Evolutionary conservation across 2,888 invertebrate genomes (phyloP).

Genomic region (Mesorhabditis belari): DNA sequence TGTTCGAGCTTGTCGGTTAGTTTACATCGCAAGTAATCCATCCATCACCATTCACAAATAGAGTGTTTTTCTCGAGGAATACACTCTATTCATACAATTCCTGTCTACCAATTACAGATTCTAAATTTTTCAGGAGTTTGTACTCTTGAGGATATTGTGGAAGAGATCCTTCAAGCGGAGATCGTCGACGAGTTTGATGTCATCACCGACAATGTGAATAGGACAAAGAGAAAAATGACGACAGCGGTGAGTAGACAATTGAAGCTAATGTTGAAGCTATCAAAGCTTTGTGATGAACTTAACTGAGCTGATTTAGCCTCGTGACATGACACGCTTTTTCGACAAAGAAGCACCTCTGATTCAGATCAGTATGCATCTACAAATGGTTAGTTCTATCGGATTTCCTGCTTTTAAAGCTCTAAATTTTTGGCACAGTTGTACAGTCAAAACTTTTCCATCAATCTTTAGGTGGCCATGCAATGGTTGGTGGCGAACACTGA

Average conservation of each 20-base stretch:
- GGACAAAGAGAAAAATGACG: slow-evolving; percentile 20
- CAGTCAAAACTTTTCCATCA: no score
- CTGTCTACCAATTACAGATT: no score
- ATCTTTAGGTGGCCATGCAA: slow-evolving; percentile 31
- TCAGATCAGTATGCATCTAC: slow-evolving; percentile 26
- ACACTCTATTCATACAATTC: not conserved
- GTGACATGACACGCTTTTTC: slow-evolving; percentile 26
- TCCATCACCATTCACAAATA: no score
- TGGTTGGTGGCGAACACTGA: slow-evolving; percentile 37
- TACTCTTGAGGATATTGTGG: slow-evolving; percentile 63
- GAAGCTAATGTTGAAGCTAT: not conserved
- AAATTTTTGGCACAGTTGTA: no score
- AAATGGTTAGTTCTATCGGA: not conserved
- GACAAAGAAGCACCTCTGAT: slow-evolving; percentile 36
- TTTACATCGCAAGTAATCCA: no score
- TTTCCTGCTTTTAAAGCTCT: not conserved
- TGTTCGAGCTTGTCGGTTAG: slow-evolving; percentile 77
- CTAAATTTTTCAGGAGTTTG: no score
- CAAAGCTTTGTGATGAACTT: no score
- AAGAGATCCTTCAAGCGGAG: slow-evolving; percentile 64
- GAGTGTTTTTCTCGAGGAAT: no score
- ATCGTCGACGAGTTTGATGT: slow-evolving; percentile 97
- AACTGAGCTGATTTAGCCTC: slow-evolving; percentile 3
- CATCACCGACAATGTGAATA: slow-evolving; percentile 48
- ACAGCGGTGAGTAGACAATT: not conserved